Percentiles rank a stretch among this genome's conserved stretches.
Evolutionary conservation across 2,888 invertebrate genomes (phyloP).

Genomic region (Mactromeris polynyma): DNA sequence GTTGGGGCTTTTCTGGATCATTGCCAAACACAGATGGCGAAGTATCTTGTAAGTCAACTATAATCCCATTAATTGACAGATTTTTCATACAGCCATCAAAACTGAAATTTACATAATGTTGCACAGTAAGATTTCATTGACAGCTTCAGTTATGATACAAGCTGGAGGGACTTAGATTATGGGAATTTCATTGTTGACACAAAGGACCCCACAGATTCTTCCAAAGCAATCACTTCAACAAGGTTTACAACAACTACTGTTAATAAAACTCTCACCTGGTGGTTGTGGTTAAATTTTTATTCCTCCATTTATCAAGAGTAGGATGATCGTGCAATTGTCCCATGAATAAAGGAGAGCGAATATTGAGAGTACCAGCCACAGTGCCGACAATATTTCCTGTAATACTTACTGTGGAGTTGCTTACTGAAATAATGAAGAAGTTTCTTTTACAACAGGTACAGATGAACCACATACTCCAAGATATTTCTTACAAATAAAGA

Average conservation of each 20-base stretch:
- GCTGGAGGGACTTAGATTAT: no score
- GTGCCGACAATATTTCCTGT: slow-evolving; percentile 74
- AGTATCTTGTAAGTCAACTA: slow-evolving; percentile 71
- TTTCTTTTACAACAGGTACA: no score
- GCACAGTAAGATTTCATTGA: background rate
- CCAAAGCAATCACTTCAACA: no score
- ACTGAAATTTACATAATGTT: slow-evolving; percentile 68
- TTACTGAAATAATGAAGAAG: background rate
- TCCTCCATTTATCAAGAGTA: slow-evolving; percentile 80
- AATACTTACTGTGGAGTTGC: background rate
- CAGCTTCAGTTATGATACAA: no score
- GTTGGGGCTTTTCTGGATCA: slow-evolving; percentile 78
- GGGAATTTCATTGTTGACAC: no score
- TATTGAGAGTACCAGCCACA: slow-evolving; percentile 73
- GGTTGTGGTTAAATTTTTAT: slow-evolving; percentile 29
- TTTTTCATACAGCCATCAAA: slow-evolving; percentile 83
- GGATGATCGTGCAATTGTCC: slow-evolving; percentile 82
- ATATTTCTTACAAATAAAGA: no score
- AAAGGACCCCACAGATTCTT: no score
- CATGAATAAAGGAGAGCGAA: slow-evolving; percentile 79
- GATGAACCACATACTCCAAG: no score
- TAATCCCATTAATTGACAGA: slow-evolving; percentile 76
- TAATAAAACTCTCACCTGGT: background rate
- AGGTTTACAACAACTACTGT: no score
- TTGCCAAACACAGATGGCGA: slow-evolving; percentile 78